Conservation (phyloP, 2,888 invertebrate species). For the Priocnemis perturbator region DNA sequence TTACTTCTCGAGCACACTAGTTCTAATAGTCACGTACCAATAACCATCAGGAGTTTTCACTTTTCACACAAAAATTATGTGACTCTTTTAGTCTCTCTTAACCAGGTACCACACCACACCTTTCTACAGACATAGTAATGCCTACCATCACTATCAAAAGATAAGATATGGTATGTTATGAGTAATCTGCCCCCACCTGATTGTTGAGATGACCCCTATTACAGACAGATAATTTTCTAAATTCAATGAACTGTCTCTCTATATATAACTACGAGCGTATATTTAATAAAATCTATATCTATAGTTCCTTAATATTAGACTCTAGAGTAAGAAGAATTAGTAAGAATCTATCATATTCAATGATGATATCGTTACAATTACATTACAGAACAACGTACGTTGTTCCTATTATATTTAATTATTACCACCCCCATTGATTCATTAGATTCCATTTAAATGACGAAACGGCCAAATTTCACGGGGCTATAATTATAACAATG, state of each 20-base stretch:
- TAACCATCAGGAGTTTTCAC: conserved; percentile 6
- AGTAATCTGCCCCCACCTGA: conserved; percentile 58
- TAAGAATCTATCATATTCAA: neutral
- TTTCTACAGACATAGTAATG: conserved; percentile 62
- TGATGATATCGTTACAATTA: neutral
- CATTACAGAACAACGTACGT: neutral
- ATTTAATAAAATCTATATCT: neutral
- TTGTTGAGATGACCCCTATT: conserved; percentile 32
- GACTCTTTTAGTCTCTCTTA: conserved; percentile 34
- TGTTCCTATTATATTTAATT: neutral
- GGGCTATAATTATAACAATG: too few relatives aligned
- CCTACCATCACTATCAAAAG: conserved; percentile 68
- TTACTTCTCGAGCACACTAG: too few relatives aligned
- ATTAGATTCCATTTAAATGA: neutral
- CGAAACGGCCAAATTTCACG: neutral
- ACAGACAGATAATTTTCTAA: neutral
- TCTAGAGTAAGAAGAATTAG: neutral
- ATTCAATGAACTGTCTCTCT: neutral
- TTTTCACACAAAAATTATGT: conserved; percentile 27
- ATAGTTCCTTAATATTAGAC: neutral
- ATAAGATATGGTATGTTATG: conserved; percentile 70
- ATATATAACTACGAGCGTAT: neutral
- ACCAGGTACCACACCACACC: conserved; percentile 65
- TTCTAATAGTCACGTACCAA: neutral
- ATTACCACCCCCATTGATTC: too few relatives aligned